Evolutionary conservation across 2,888 invertebrate genomes (phyloP).

Genomic region (Drosophila tanythrix): DNA sequence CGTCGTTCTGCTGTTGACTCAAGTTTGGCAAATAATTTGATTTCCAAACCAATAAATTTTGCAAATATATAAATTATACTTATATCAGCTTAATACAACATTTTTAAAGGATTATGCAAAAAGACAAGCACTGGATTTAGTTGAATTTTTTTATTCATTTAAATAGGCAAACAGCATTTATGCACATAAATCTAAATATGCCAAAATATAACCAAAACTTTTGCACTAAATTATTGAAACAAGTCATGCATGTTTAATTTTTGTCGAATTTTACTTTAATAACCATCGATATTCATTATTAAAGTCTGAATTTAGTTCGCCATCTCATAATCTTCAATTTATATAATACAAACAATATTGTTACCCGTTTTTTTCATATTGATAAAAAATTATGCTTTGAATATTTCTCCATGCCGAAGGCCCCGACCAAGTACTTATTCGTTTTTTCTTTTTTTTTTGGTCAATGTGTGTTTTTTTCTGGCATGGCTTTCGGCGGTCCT

Average conservation of each 20-base stretch:
- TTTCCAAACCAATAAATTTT: slow-evolving; percentile 72
- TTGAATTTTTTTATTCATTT: neutral
- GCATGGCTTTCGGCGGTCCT: neutral
- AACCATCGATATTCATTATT: neutral
- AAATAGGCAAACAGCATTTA: slow-evolving; percentile 4
- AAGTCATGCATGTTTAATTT: neutral
- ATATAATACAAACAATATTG: neutral
- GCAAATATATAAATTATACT: slow-evolving; percentile 74
- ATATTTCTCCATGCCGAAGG: neutral
- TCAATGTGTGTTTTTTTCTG: neutral
- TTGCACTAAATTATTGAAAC: neutral
- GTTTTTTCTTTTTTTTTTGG: neutral
- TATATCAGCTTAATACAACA: slow-evolving; percentile 61
- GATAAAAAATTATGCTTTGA: neutral
- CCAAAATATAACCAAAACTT: neutral
- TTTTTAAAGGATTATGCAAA: slow-evolving; percentile 57
- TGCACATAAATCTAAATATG: neutral
- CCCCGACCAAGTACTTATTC: neutral
- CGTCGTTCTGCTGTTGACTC: slow-evolving; percentile 78
- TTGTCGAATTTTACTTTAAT: neutral
- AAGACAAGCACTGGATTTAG: slow-evolving; percentile 16
- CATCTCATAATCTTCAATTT: neutral
- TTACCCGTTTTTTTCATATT: neutral
- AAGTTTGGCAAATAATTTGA: slow-evolving; percentile 81
- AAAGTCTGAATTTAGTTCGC: neutral